Base-by-base conservation (phyloP, 2,888 invertebrate species). In the Lymantria monacha region DNA sequence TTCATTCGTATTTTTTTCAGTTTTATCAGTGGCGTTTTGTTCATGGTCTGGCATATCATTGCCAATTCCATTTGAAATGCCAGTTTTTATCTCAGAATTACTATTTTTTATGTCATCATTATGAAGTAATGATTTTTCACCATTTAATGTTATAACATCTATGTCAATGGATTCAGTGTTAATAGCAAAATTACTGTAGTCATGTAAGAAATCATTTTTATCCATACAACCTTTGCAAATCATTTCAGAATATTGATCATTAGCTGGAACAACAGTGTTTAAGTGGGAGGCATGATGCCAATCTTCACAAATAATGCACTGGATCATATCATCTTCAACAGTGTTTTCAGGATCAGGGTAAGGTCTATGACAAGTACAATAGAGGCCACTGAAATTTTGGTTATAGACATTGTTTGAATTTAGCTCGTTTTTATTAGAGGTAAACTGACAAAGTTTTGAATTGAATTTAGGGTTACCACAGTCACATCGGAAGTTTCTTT, bases 271-370 rank as follows among this genome's bases (percentile, higher is more conserved):
- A 46, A 87, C 81, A 3, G 92, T 87, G 55, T 94, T 94, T 58
- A 97, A 86, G 81, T 97, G 97, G 66, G 95, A 83, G 30, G 95
- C 93, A 89, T 99, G 99, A 71, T 95, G 97, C 99, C 99, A 99
- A 83, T 99, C 99, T 81, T 99, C 99, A 83, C 99, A 99, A 48
- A 98, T 90, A 42, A 96, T 92, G 76, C 99, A 99, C 78, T 99
- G 99, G 45, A 98, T 94, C 99, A 99, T 99, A 69, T 97, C 96
- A 86, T 98, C 98, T 48, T 95, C 95, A 37, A 93, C 85, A 5
- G 93, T 92, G 74, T 95, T 94, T 9, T 98, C 97, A 0, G 96
- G 95, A 85, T 99, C 99, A 10, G 99, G 99, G 85, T 99, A 99
- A 0, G 98, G 98, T 49, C 97, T 93, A 40, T 95, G 91, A 80